These are phyloP conservation scores for Smittia sp. DNA, from an alignment of 2,888 invertebrate genomes.

Conservation along the genomic window DNA sequence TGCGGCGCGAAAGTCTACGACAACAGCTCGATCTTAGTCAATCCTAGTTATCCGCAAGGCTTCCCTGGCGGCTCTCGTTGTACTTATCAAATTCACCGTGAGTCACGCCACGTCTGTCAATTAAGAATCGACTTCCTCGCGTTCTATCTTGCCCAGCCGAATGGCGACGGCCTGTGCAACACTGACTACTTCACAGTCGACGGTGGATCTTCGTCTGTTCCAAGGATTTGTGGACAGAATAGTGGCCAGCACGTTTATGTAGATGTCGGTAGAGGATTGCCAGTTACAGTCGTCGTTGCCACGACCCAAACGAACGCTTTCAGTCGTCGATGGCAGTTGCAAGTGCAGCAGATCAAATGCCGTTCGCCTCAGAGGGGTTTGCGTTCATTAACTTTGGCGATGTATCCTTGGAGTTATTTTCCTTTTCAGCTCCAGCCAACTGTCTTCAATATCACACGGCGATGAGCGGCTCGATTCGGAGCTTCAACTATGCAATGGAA, in stretches of 20 bases:
- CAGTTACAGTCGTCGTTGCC: conserved; percentile 66
- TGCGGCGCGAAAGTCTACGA: conserved; percentile 69
- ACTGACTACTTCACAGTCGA: conserved; percentile 70
- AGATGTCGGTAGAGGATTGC: conserved; percentile 57
- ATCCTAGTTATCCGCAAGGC: conserved; percentile 70
- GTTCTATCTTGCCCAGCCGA: conserved; percentile 68
- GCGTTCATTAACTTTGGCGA: background rate
- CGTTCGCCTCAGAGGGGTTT: conserved; percentile 56
- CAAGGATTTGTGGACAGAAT: conserved; percentile 75
- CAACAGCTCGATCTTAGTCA: conserved; percentile 82
- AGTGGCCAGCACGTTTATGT: conserved; percentile 75
- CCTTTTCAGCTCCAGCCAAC: conserved; percentile 53
- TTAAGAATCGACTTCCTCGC: conserved; percentile 75
- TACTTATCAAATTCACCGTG: background rate
- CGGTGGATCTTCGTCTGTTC: conserved; percentile 60
- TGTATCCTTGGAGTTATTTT: background rate
- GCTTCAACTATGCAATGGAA: conserved; percentile 73
- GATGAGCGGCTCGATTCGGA: conserved; percentile 62
- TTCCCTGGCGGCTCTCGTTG: conserved; percentile 61
- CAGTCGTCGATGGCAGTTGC: conserved; percentile 66
- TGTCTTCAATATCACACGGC: conserved; percentile 71
- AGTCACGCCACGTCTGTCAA: conserved; percentile 57
- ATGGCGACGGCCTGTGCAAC: conserved; percentile 66
- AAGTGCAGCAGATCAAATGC: conserved; percentile 70
- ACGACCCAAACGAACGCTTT: conserved; percentile 61